These are phyloP conservation scores for Cenopis cana DNA, from an alignment of 2,888 invertebrate species.

Conservation along the genomic window DNA sequence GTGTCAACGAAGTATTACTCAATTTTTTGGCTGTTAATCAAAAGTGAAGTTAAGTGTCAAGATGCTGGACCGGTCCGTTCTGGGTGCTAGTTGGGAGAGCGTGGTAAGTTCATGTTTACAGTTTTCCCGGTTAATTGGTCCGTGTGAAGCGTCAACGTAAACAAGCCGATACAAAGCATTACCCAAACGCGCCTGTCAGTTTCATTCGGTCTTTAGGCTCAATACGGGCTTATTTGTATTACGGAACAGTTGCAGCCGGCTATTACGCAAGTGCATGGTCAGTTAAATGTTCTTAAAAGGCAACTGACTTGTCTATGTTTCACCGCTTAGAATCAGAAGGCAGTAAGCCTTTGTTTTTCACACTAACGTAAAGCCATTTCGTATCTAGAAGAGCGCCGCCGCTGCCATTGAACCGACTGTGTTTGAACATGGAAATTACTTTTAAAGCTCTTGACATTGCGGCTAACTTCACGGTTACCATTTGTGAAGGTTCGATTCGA, in stretches of 20 bases:
- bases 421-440: conserved; percentile 76
- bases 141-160: conserved; percentile 43
- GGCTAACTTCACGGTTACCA: conserved; percentile 63
- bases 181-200: conserved; percentile 41
- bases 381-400: conserved; percentile 25
- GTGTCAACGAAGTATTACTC: conserved; percentile 56
- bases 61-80: conserved; percentile 79
- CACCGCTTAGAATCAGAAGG: neutral
- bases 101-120: conserved; percentile 70
- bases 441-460: conserved; percentile 80
- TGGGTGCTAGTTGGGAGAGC: conserved; percentile 82
- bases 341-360: neutral
- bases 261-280: conserved; percentile 76
- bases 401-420: conserved; percentile 75
- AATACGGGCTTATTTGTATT: conserved; percentile 55
- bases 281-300: conserved; percentile 74
- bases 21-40: conserved; percentile 54
- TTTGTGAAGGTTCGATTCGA: conserved; percentile 52
- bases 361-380: neutral
- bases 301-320: conserved; percentile 72
- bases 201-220: conserved; percentile 43
- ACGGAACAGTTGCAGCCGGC: conserved; percentile 58
- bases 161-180: conserved; percentile 40
- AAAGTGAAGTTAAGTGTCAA: conserved; percentile 49
- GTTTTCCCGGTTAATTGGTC: conserved; percentile 15